These are phyloP conservation scores for Cryptocephalus moraei DNA, from an alignment of 2,888 invertebrate species.

Conservation along the genomic window DNA sequence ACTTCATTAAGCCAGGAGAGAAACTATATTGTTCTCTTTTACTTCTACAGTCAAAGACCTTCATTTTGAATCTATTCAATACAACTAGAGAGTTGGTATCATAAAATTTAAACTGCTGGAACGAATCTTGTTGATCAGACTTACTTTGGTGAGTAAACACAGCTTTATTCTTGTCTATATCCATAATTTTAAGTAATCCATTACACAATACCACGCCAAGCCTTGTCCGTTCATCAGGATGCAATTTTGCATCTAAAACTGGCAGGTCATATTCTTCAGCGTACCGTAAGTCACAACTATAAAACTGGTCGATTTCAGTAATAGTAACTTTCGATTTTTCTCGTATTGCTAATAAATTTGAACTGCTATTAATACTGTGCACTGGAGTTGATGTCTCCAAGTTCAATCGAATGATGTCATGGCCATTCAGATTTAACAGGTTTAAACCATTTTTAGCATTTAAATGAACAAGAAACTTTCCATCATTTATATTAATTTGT, in stretches of 20 bases:
- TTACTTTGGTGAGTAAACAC: not conserved
- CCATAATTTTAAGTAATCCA: constrained; percentile 11
- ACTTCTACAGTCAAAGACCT: constrained; percentile 12
- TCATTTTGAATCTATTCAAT: constrained; percentile 13
- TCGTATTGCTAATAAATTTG: constrained; percentile 11
- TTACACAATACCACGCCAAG: constrained; percentile 11
- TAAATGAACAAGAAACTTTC: constrained; percentile 14
- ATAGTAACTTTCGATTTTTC: constrained; percentile 10
- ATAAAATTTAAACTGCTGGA: constrained; percentile 16
- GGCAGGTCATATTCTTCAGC: constrained; percentile 3
- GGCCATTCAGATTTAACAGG: not conserved
- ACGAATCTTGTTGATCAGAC: constrained; percentile 7
- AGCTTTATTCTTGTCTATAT: constrained; percentile 9
- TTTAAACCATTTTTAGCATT: constrained; percentile 6
- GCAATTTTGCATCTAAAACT: constrained; percentile 18
- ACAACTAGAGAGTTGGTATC: constrained; percentile 12
- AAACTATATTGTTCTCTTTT: constrained; percentile 9
- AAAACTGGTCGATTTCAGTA: constrained; percentile 5
- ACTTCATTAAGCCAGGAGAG: constrained; percentile 16
- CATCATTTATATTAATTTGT: constrained; percentile 7
- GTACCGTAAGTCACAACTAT: constrained; percentile 3
- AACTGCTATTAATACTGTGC: constrained; percentile 9
- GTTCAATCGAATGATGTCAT: not conserved
- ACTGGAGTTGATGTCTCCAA: constrained; percentile 4
- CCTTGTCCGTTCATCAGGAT: constrained; percentile 4